phyloP scores from a whole-genome alignment of 2,113 vertebrate species.

The Melanotaenia duboulayi region DNA sequence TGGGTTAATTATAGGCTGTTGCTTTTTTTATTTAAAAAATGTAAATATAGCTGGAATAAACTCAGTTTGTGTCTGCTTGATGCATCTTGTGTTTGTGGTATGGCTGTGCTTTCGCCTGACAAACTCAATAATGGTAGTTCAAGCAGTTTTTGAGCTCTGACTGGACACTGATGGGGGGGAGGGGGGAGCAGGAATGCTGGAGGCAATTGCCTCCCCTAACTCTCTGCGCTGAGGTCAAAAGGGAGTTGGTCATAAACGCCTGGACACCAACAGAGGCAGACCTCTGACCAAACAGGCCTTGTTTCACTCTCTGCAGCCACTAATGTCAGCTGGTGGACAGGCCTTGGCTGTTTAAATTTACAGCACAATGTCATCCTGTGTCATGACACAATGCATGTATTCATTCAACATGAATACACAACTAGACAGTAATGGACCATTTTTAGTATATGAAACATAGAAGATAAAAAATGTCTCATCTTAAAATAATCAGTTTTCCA shows the following conservation, averaged over 20 bases:
- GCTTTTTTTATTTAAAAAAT: too few species aligned
- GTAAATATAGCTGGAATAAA: not conserved
- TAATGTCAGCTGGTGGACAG: slow-evolving; percentile 60
- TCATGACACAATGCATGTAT: slow-evolving; percentile 60
- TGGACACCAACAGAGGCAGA: slow-evolving; percentile 75
- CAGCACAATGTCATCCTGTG: slow-evolving; percentile 63
- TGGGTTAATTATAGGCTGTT: too few species aligned
- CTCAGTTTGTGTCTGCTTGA: slow-evolving; percentile 1
- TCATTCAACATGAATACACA: slow-evolving; percentile 40
- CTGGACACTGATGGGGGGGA: slow-evolving; percentile 46
- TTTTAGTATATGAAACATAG: slow-evolving; percentile 15
- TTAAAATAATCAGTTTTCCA: slow-evolving; percentile 15
- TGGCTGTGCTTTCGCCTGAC: not conserved
- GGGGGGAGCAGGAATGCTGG: slow-evolving; percentile 60
- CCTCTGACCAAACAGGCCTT: slow-evolving; percentile 69
- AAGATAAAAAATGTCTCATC: slow-evolving; percentile 11
- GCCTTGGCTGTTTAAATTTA: slow-evolving; percentile 68
- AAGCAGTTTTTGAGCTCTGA: slow-evolving; percentile 21
- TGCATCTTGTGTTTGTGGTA: not conserved
- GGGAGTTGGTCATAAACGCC: slow-evolving; percentile 66
- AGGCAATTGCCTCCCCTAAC: slow-evolving; percentile 60
- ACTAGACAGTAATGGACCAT: slow-evolving; percentile 19
- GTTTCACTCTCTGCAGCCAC: slow-evolving; percentile 66
- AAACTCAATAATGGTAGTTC: slow-evolving; percentile 7
- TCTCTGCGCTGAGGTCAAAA: slow-evolving; percentile 66